These are phyloP conservation scores for Myripristis murdjan DNA, from an alignment of 2,797 vertebrate species.

Conservation along the genomic window DNA sequence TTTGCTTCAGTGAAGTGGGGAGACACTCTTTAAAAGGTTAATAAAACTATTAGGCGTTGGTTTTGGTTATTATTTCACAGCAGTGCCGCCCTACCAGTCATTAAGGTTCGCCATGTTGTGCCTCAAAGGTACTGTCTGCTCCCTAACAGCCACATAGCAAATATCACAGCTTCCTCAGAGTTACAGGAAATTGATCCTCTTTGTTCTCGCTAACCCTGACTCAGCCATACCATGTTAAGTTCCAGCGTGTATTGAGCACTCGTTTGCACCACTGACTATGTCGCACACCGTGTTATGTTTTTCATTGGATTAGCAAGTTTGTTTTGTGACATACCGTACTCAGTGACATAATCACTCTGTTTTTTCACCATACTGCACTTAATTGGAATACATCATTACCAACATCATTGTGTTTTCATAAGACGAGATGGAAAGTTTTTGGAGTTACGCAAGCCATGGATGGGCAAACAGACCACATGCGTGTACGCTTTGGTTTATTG, in stretches of 20 bases:
- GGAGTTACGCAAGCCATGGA: not conserved
- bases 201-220: conserved; percentile 46
- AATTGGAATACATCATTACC: not conserved
- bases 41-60: no score
- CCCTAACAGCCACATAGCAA: conserved; percentile 63
- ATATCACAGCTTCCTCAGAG: conserved; percentile 70
- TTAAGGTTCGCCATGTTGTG: conserved; percentile 39
- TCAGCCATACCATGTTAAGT: not conserved
- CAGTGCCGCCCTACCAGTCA: conserved; percentile 13
- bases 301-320: not conserved
- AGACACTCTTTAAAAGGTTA: not conserved
- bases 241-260: not conserved
- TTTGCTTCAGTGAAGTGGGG: not conserved
- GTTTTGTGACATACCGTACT: no score
- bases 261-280: not conserved
- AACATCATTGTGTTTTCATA: not conserved
- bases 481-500: conserved; percentile 36
- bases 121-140: conserved; percentile 49
- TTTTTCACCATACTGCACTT: not conserved
- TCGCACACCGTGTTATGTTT: conserved; percentile 3
- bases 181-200: conserved; percentile 64
- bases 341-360: no score
- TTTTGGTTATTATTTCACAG: not conserved
- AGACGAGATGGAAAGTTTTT: not conserved
- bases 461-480: conserved; percentile 28